Evolutionary conservation across 2,797 vertebrate species (phyloP), one percentile per base, ranked within the genome.

Genomic region (Chaunax sp.): DNA sequence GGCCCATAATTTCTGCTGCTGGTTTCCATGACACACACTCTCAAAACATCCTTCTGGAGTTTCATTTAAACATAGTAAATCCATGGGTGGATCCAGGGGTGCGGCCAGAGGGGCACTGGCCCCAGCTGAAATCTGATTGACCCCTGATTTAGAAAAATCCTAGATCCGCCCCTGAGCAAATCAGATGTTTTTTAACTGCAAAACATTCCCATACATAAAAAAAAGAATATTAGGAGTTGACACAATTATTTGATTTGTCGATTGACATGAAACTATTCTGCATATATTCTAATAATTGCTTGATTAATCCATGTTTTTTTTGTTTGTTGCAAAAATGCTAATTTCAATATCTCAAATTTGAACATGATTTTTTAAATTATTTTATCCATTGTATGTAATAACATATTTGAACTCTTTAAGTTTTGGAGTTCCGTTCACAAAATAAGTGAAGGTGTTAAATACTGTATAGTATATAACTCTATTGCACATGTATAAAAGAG

Each of bases 1-100:
- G 19, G 23, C 51, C 43, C 51, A 33, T 37, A 50, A 62, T 50
- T 66, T 58, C 64, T 69, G 41, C 68, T 57, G 33, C 28, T 62
- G 22, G 1, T 52, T 72, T 35, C 15, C 26, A 14, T 23, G 23
- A 14, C 14, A 1, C 14, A 1, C 3, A 1, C 44, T 45, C 18
- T 58, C n/a, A 41, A 30, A 11, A 37, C 15, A 62, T 25, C 16
- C 22, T 2, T 33, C 40, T 41, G 11, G 5, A 46, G 8, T 6
- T 30, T 19, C 16, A 19, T 61, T 26, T 1, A 49, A 20, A 45
- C 9, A 2, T 6, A 19, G 14, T 13, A 12, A 53, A 52, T 30
- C 3, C n/a, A n/a, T n/a, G n/a, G n/a, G n/a, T n/a, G n/a, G n/a
- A n/a, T n/a, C n/a, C n/a, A n/a, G n/a, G n/a, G n/a, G n/a, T n/a